Evolutionary conservation across 92 coral and sea anemone genomes (phyloP), one percentile per base, ranked within the genome.

Genomic region (Phenganax marumi): DNA sequence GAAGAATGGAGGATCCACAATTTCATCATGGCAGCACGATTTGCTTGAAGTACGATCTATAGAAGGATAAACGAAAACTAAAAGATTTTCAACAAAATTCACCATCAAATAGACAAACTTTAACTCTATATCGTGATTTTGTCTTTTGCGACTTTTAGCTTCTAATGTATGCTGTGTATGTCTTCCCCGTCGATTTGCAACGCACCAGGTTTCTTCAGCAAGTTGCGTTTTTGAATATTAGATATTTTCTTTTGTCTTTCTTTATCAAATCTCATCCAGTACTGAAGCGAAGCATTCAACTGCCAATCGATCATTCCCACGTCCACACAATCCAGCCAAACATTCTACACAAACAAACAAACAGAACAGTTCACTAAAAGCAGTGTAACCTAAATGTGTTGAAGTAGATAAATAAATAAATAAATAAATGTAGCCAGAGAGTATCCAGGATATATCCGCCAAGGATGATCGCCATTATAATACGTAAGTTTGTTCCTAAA

Each of bases 251-350:
- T 78, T 24, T 78, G 83, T 78, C 83, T 61, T 49, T 78, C 83
- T 10, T 62, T 78, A 51, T 78, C 63, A 52, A 78, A 78, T 70
- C 83, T 92, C 85, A 91, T 82, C 97, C 97, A 96, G 73, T 81
- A 87, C 16, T 90, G 90, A 0, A 88, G 91, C 57, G 93, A 88
- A 73, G 86, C 96, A 49, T 89, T 89, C 62, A 96, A 58, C 61
- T 96, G 97, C 95, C 92, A 83, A 65, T 92, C 99, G 80, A 96
- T 91, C 87, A 87, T 92, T 68, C 85, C 93, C 65, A 83, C 7
- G 68, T 92, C 92, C 12, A 92, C 85, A 55, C 89, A 84, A 60
- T 96, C 99, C 53, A 54, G 23, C 99, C 99, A 96, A 3, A 92
- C 90, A 25, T 81, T 87, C 99, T 96, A 68, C 21, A 75, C 43